Evolutionary conservation across 2,888 invertebrate species (phyloP).

Genomic region (Seladonia tumulorum): DNA sequence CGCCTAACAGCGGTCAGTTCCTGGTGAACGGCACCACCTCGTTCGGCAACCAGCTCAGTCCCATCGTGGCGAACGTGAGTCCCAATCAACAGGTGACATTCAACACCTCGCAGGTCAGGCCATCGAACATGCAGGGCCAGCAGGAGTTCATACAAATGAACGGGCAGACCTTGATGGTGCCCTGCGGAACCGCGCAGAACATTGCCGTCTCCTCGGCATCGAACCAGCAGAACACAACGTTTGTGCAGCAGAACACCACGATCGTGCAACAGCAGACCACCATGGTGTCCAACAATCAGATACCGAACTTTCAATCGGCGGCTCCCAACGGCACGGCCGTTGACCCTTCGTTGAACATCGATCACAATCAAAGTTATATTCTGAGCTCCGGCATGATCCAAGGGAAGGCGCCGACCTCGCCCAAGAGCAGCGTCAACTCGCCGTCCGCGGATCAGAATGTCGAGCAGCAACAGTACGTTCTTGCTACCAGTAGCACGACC

Average conservation of each 20-base stretch:
- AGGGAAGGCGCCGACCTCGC: conserved; percentile 77
- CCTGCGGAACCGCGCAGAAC: conserved; percentile 86
- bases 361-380: conserved; percentile 85
- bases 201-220: conserved; percentile 86
- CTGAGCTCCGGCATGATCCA: conserved; percentile 80
- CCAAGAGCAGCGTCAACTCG: conserved; percentile 77
- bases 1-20: conserved; percentile 90
- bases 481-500: conserved; percentile 74
- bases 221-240: conserved; percentile 89
- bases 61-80: conserved; percentile 90
- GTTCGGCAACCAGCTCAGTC: conserved; percentile 91
- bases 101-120: conserved; percentile 85
- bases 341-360: conserved; percentile 85
- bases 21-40: conserved; percentile 89
- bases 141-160: conserved; percentile 91
- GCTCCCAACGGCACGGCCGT: conserved; percentile 72
- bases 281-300: conserved; percentile 89
- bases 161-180: conserved; percentile 90
- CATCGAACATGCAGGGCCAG: conserved; percentile 85
- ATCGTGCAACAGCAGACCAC: conserved; percentile 93
- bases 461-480: conserved; percentile 81
- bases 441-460: conserved; percentile 80
- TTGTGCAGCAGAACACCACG: conserved; percentile 93
- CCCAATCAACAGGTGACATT: conserved; percentile 89
- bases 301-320: conserved; percentile 83